phyloP scores from a whole-genome alignment of 2,888 invertebrate genomes.

The Adelognathus sp. region DNA sequence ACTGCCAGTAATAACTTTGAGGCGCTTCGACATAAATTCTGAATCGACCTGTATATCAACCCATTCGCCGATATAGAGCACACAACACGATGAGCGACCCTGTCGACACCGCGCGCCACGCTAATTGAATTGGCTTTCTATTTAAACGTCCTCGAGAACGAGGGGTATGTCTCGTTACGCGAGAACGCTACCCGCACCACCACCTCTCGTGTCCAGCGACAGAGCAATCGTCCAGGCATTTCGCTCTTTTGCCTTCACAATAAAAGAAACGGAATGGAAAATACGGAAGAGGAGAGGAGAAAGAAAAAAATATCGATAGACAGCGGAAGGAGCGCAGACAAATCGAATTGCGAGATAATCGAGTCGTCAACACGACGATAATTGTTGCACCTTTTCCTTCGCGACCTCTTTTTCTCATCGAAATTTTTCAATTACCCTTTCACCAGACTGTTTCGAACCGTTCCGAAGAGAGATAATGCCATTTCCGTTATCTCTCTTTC shows the following conservation, averaged over 20 bases:
- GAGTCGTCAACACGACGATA: neutral
- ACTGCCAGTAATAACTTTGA: no score
- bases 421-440: neutral
- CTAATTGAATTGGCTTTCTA: conserved; percentile 62
- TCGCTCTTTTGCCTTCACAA: neutral
- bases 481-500: no score
- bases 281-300: no score
- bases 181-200: neutral
- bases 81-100: neutral
- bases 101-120: conserved; percentile 34
- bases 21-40: no score
- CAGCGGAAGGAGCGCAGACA: neutral
- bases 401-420: neutral
- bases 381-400: neutral
- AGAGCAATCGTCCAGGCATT: neutral
- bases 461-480: neutral
- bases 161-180: conserved; percentile 20
- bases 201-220: neutral
- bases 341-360: conserved; percentile 41
- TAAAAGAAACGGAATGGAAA: neutral
- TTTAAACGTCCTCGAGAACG: conserved; percentile 46
- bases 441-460: neutral
- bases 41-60: no score
- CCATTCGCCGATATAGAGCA: conserved; percentile 30
- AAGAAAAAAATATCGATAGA: neutral